Percentiles rank a stretch among this genome's conserved stretches.
These are phyloP conservation scores for Dryobotodes eremita DNA, from an alignment of 2,888 invertebrate species.

Conservation along the genomic window DNA sequence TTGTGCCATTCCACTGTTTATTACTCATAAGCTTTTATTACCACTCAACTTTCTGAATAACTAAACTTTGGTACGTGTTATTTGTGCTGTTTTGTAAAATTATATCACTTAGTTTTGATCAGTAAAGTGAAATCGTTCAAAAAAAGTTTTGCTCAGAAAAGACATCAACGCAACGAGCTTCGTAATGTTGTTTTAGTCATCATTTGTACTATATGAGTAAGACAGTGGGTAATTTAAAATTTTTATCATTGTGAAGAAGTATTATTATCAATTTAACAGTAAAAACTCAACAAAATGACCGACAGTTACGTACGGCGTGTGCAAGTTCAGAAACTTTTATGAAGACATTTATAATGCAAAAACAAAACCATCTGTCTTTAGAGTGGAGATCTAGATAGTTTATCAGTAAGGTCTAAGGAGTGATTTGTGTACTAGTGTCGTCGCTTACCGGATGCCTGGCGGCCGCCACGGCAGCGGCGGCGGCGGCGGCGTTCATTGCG, in stretches of 20 bases:
- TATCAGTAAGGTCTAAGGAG: slow-evolving; percentile 25
- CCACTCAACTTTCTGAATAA: slow-evolving; percentile 67
- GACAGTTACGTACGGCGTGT: neutral
- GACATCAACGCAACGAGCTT: slow-evolving; percentile 65
- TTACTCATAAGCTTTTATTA: slow-evolving; percentile 76
- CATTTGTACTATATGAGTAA: neutral
- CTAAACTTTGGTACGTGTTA: slow-evolving; percentile 42
- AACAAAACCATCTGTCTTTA: slow-evolving; percentile 23
- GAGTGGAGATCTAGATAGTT: slow-evolving; percentile 26
- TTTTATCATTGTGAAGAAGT: neutral
- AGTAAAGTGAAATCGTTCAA: slow-evolving; percentile 21
- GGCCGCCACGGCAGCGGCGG: slow-evolving; percentile 95
- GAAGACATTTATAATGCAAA: slow-evolving; percentile 1
- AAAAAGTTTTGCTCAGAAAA: slow-evolving; percentile 56
- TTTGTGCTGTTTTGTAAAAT: slow-evolving; percentile 55
- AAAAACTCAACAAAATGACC: neutral
- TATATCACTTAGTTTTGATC: slow-evolving; percentile 36
- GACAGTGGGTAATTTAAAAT: neutral
- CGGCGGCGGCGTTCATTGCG: slow-evolving; percentile 96
- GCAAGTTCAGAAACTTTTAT: slow-evolving; percentile 29
- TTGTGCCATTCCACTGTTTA: slow-evolving; percentile 75
- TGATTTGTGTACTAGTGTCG: slow-evolving; percentile 62
- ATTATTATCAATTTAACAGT: neutral
- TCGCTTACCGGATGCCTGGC: slow-evolving; percentile 96
- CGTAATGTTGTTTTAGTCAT: neutral